phyloP scores from a whole-genome alignment of 2,797 vertebrate genomes.

The Ambastaia sidthimunki region DNA sequence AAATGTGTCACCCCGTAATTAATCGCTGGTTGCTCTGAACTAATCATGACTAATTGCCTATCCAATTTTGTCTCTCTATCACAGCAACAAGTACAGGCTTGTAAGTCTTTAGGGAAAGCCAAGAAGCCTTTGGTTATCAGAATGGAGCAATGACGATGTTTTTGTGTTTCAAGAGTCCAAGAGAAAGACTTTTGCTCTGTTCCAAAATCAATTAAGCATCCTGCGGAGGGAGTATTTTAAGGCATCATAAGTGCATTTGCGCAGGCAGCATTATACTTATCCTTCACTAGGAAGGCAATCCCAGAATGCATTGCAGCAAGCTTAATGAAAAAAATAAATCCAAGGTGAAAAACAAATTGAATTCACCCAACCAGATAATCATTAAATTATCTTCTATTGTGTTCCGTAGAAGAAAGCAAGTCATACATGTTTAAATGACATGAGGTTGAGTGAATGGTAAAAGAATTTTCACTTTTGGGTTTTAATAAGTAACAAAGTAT shows the following conservation, averaged over 20 bases:
- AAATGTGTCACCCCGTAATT: conserved; percentile 41
- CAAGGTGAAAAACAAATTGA: too few relatives aligned
- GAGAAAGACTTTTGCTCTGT: neutral
- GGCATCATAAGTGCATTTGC: too few relatives aligned
- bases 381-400: neutral
- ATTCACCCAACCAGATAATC: neutral
- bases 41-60: conserved; percentile 48
- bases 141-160: conserved; percentile 3
- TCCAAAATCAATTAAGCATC: too few relatives aligned
- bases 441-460: neutral
- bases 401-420: neutral
- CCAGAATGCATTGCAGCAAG: neutral
- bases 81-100: conserved; percentile 26
- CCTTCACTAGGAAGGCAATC: neutral
- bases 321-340: too few relatives aligned
- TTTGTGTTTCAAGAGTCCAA: neutral
- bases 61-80: conserved; percentile 35
- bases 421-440: neutral
- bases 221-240: too few relatives aligned
- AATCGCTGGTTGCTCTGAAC: conserved; percentile 42
- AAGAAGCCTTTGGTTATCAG: conserved; percentile 9
- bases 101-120: conserved; percentile 23
- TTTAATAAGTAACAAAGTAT: conserved; percentile 15
- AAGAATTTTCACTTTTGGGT: neutral
- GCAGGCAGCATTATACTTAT: neutral